These are phyloP conservation scores for Cottus gobio DNA, from an alignment of 2,113 vertebrate genomes.

Conservation along the genomic window DNA sequence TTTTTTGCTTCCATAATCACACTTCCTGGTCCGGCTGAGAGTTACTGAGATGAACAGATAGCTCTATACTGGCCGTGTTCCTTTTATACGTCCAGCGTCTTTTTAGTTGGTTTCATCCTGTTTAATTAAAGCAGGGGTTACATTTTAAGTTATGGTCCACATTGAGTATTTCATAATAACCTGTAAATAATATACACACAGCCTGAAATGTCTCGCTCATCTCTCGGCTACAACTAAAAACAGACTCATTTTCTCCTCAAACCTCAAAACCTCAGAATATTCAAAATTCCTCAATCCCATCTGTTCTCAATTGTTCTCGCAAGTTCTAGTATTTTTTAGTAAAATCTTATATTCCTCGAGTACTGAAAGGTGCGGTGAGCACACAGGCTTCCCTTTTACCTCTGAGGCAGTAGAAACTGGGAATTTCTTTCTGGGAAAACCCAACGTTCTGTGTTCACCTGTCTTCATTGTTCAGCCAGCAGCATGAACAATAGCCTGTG, in stretches of 20 bases:
- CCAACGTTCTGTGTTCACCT: background rate
- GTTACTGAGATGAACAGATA: background rate
- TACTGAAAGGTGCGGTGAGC: background rate
- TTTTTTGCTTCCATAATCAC: constrained; percentile 12
- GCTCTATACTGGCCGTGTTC: too few relatives aligned
- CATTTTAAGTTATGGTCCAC: too few relatives aligned
- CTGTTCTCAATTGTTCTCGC: too few relatives aligned
- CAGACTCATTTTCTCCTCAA: background rate
- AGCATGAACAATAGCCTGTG: too few relatives aligned
- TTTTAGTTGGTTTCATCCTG: background rate
- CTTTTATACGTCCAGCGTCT: background rate
- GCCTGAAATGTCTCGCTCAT: background rate
- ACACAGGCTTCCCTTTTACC: background rate
- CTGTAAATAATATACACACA: background rate
- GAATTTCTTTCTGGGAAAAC: background rate
- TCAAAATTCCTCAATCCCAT: background rate
- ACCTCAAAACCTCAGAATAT: too few relatives aligned
- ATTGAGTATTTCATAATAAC: background rate
- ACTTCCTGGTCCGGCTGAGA: constrained; percentile 24
- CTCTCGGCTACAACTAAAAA: background rate
- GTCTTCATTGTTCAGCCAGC: background rate
- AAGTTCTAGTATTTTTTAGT: too few relatives aligned
- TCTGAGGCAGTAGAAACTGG: background rate
- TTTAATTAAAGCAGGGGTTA: background rate
- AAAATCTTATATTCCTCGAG: background rate